Base-by-base conservation (phyloP, 2,797 vertebrate species). In the Oreochromis mossambicus region DNA sequence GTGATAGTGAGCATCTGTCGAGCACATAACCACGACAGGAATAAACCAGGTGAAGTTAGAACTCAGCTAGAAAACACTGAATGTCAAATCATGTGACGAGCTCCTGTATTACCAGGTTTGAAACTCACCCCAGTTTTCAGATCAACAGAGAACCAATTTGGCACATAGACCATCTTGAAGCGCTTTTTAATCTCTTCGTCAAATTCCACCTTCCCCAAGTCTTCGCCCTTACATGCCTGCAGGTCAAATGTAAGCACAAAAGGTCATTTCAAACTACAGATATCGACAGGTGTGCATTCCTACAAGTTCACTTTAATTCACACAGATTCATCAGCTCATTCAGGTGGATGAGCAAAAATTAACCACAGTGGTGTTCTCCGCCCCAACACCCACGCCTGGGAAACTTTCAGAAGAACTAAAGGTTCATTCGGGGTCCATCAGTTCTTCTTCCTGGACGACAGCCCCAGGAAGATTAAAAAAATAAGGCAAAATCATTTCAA, bases 101-200 rank as follows among this genome's bases (percentile, higher is more conserved):
- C n/a, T 80, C 8, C 2, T 9, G 5, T 15, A 41, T 78, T 3
- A 19, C 26, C 58, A 75, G 56, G 36, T 58, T 54, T 61, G 21
- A 3, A 66, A 93, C 97, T 98, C 93, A 99, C 99, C 97, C 99
- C 99, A 1, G 98, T 99, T 96, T 99, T 99, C 89, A 99, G 96
- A 93, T 99, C 99, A 48, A 99, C 98, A 43, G 98, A 99, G 96
- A 99, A 99, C 99, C 98, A 99, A 92, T 99, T 99, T 94, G 99
- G 99, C 94, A 99, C 99, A 78, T 99, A 99, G 13, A 99, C 98
- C 98, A 99, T 99, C 96, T 99, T 99, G 96, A 99, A 99, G 81
- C 97, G 97, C 93, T 99, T 99, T 94, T 99, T 99, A 91, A 99
- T 97, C 96, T 99, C 99, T 92, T 99, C 99, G 82, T 99, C 99